Conservation (phyloP, 1,140 invertebrate species). For the Ditylenchus dipsaci region DNA sequence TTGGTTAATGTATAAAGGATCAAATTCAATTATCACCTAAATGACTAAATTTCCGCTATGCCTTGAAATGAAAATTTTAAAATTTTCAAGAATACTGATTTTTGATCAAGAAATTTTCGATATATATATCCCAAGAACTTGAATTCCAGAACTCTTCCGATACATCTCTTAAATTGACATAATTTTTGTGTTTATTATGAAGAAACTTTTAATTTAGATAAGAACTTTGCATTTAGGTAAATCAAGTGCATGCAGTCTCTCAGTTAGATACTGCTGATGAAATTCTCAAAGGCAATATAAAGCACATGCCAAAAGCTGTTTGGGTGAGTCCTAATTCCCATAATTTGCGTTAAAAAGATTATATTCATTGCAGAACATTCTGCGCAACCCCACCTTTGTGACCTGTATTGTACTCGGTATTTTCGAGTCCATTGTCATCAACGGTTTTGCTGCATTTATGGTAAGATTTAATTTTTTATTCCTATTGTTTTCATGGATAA, state of each 20-base stretch:
- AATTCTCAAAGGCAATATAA: constrained; percentile 36
- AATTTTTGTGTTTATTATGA: too few species aligned
- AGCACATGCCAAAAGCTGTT: constrained; percentile 37
- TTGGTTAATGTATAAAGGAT: too few species aligned
- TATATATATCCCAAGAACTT: too few species aligned
- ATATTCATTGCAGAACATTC: constrained; percentile 45
- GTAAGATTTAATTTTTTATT: background rate
- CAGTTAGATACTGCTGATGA: constrained; percentile 41
- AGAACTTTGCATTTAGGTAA: too few species aligned
- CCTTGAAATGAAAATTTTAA: too few species aligned
- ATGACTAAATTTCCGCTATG: too few species aligned
- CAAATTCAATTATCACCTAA: too few species aligned
- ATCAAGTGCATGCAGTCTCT: constrained; percentile 52
- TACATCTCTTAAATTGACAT: too few species aligned
- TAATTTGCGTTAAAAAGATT: background rate
- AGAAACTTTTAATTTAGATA: too few species aligned
- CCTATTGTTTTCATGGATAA: background rate
- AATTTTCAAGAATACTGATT: too few species aligned
- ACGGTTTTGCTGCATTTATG: constrained; percentile 58
- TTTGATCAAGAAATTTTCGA: too few species aligned
- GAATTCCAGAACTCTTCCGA: too few species aligned
- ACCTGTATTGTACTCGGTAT: constrained; percentile 54
- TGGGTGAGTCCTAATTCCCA: constrained; percentile 26
- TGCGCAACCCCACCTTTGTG: constrained; percentile 56
- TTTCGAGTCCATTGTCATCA: constrained; percentile 57